phyloP scores from a whole-genome alignment of 2,888 invertebrate genomes.

The Megalurothrips usitatus region DNA sequence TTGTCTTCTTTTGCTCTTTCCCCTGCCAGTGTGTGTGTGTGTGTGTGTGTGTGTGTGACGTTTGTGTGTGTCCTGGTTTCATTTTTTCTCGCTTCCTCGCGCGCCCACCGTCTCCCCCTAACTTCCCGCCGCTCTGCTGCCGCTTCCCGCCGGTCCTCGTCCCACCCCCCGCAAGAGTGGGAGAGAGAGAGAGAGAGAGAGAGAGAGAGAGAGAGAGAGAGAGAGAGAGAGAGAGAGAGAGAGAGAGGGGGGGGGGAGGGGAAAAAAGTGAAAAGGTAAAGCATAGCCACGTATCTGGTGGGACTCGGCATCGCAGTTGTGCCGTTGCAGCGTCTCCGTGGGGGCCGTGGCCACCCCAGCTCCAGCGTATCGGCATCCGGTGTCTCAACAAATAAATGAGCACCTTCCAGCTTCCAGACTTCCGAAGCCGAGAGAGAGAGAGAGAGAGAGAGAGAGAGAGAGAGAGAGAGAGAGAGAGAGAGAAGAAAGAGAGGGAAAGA shows the following conservation, averaged over 20 bases:
- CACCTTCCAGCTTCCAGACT: neutral
- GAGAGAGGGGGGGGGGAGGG: neutral
- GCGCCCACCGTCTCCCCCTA: neutral
- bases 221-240: neutral
- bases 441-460: too few relatives aligned
- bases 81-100: neutral
- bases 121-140: neutral
- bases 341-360: neutral
- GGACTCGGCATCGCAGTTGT: too few relatives aligned
- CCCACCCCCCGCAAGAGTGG: too few relatives aligned
- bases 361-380: constrained; percentile 12
- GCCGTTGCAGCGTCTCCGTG: too few relatives aligned
- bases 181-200: too few relatives aligned
- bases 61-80: too few relatives aligned
- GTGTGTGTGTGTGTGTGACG: too few relatives aligned
- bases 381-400: constrained; percentile 26
- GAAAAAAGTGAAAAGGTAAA: neutral
- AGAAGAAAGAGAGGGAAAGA: too few relatives aligned
- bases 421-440: too few relatives aligned
- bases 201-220: too few relatives aligned
- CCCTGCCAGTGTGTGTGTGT: neutral
- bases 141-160: too few relatives aligned
- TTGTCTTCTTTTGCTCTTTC: neutral
- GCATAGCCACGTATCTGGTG: neutral
- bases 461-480: too few relatives aligned